Conservation (phyloP, 2,797 vertebrate species). For the Scolopax rusticola region DNA sequence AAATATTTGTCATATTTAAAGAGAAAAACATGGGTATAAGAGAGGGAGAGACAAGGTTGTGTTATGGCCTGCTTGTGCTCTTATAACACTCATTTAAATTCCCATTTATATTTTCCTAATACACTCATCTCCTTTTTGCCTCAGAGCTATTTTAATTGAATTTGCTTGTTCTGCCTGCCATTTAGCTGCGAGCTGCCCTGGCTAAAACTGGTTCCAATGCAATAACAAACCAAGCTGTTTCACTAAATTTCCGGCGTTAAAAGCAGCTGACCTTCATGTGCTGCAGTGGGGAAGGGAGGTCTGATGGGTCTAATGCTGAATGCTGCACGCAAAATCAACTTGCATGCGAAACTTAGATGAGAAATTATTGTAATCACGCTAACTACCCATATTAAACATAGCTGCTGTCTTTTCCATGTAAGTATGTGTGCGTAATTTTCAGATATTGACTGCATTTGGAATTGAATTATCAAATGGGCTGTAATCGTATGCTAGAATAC, state of each 20-base stretch:
- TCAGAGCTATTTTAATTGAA: constrained; percentile 56
- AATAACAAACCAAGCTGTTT: constrained; percentile 45
- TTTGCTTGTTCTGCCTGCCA: constrained; percentile 40
- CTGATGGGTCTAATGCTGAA: accelerated
- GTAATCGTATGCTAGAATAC: not conserved
- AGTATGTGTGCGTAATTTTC: not conserved
- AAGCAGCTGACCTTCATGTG: constrained; percentile 43
- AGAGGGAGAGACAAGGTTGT: not conserved
- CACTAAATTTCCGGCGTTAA: constrained; percentile 18
- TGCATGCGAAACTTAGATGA: not conserved
- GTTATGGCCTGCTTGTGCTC: not conserved
- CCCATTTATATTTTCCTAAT: constrained; percentile 34
- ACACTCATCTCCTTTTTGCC: constrained; percentile 23
- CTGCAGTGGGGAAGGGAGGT: not conserved
- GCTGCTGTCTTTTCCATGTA: not conserved
- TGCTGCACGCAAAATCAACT: accelerated
- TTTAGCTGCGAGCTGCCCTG: not conserved
- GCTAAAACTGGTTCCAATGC: constrained; percentile 10
- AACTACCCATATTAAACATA: not conserved
- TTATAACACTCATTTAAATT: not conserved
- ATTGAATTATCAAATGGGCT: constrained; percentile 13
- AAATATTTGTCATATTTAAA: not conserved
- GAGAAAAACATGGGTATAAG: not conserved
- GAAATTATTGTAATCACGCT: not conserved
- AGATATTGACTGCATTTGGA: not conserved